phyloP scores from a whole-genome alignment of 2,888 invertebrate genomes.

The Drosophila paranaensis region DNA sequence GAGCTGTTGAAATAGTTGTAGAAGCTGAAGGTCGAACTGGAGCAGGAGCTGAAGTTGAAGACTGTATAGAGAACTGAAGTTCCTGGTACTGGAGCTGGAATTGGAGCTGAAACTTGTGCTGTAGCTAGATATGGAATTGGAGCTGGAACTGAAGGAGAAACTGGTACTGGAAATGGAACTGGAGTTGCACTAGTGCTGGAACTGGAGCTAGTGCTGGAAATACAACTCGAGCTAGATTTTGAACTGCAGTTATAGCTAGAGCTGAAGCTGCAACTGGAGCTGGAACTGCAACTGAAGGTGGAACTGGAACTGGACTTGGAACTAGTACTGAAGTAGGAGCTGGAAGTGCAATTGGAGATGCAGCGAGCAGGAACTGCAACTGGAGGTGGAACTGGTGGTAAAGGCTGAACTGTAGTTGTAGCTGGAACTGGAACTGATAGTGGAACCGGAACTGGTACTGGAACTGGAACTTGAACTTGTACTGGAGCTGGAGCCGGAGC shows the following conservation, averaged over 20 bases:
- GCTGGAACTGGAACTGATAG: not conserved
- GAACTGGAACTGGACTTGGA: not conserved
- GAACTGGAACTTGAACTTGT: not conserved
- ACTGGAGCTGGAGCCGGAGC: not conserved
- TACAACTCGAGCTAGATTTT: not conserved
- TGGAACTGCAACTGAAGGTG: not conserved
- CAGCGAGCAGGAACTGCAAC: not conserved
- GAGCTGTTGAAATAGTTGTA: not conserved
- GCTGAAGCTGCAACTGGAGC: too few relatives aligned
- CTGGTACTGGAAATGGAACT: not conserved
- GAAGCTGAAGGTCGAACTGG: not conserved
- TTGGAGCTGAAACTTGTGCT: too few relatives aligned
- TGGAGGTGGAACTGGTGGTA: too few relatives aligned
- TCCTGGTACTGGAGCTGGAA: too few relatives aligned
- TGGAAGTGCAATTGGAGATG: not conserved
- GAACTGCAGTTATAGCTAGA: not conserved
- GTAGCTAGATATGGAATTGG: too few relatives aligned
- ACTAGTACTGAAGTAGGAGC: not conserved
- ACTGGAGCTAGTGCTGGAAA: not conserved
- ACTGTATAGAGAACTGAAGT: too few relatives aligned
- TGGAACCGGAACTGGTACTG: not conserved
- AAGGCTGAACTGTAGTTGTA: not conserved
- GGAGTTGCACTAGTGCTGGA: not conserved
- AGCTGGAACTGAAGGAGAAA: not conserved
- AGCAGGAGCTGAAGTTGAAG: not conserved